Conservation (phyloP, 1,140 invertebrate genomes). For the Platyscapa corneri region DNA sequence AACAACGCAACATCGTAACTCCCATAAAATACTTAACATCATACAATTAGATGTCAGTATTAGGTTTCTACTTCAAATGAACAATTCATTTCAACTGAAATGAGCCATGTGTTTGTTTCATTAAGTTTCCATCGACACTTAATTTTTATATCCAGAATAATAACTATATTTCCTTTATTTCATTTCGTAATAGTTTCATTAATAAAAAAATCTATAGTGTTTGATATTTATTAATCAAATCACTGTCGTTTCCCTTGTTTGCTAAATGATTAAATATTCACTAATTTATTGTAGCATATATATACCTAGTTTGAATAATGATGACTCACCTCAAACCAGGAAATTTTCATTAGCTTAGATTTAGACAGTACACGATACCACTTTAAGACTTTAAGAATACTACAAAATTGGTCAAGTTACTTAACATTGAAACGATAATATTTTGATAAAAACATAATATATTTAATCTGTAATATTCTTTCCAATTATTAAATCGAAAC, state of each 20-base stretch:
- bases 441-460: too few relatives aligned
- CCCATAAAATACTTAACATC: not conserved
- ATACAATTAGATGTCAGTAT: not conserved
- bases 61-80: not conserved
- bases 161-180: not conserved
- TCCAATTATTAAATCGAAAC: too few relatives aligned
- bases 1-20: not conserved
- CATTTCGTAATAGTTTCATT: not conserved
- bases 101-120: not conserved
- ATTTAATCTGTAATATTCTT: too few relatives aligned
- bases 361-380: not conserved
- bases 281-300: not conserved
- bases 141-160: not conserved
- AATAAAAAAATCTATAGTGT: not conserved
- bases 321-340: slow-evolving; percentile 12
- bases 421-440: not conserved
- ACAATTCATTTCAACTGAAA: not conserved
- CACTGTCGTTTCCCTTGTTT: not conserved
- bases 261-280: slow-evolving; percentile 10
- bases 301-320: slow-evolving; percentile 20
- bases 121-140: not conserved
- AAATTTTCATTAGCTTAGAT: slow-evolving; percentile 16
- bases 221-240: not conserved
- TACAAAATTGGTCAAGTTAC: not conserved
- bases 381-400: not conserved